Conservation (phyloP, 2,113 vertebrate genomes). For the Panthera tigris region DNA sequence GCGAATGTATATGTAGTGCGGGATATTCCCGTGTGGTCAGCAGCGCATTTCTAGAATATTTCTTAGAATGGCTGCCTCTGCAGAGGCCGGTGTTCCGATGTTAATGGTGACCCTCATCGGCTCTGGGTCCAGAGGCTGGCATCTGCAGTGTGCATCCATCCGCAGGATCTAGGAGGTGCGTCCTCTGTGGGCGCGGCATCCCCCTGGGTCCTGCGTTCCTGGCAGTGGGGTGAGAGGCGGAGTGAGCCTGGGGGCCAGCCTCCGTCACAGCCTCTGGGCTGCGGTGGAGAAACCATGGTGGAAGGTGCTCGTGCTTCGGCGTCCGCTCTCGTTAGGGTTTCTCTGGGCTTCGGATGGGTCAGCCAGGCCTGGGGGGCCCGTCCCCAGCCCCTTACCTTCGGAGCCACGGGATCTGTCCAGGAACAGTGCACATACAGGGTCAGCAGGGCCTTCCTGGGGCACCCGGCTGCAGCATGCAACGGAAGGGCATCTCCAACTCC, state of each 20-base stretch:
- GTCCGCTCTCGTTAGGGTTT: background rate
- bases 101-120: background rate
- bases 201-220: too few relatives aligned
- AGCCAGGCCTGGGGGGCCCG: background rate
- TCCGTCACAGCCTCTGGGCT: background rate
- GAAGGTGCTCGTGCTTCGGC: background rate
- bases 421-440: background rate
- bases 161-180: background rate
- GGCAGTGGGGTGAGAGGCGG: background rate
- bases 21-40: background rate
- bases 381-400: background rate
- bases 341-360: background rate
- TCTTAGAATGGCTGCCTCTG: background rate
- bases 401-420: background rate
- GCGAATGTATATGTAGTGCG: accelerated
- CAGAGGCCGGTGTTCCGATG: background rate
- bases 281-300: too few relatives aligned
- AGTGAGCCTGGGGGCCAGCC: background rate
- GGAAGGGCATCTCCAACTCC: background rate
- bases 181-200: background rate
- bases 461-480: background rate
- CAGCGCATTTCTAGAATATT: background rate
- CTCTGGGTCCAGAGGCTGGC: background rate
- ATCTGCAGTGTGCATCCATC: too few relatives aligned
- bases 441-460: background rate